These are phyloP conservation scores for Zaprionus lineosus DNA, from an alignment of 2,888 invertebrate species.

Conservation along the genomic window DNA sequence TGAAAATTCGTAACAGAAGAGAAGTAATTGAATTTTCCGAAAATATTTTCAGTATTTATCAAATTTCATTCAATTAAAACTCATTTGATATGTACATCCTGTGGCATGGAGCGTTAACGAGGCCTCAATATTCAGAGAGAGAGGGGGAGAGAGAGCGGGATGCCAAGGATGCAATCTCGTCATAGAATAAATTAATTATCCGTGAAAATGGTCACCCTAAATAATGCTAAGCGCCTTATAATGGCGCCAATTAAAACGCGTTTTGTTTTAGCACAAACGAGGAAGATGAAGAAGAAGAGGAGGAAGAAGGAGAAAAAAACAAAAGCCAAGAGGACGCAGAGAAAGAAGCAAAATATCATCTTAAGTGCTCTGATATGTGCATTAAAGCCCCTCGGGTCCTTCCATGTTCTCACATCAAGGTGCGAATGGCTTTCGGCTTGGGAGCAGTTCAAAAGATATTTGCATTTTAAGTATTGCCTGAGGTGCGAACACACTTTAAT, in stretches of 20 bases:
- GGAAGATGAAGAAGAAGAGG: too few species aligned
- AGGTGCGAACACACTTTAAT: slow-evolving; percentile 29
- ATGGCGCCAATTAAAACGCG: slow-evolving; percentile 70
- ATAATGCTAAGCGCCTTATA: slow-evolving; percentile 64
- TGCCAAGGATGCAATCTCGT: too few species aligned
- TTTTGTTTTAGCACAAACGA: too few species aligned
- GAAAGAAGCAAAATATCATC: slow-evolving; percentile 24
- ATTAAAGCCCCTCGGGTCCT: slow-evolving; percentile 4
- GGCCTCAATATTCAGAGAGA: too few species aligned
- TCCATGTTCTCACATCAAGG: slow-evolving; percentile 54
- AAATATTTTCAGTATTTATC: too few species aligned
- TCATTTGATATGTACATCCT: too few species aligned
- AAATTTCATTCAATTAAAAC: too few species aligned
- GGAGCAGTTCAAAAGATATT: slow-evolving; percentile 71
- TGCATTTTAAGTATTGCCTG: slow-evolving; percentile 54
- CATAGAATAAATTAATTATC: slow-evolving; percentile 22
- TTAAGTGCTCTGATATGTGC: slow-evolving; percentile 25
- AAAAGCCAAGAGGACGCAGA: slow-evolving; percentile 25
- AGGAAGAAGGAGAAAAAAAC: too few species aligned
- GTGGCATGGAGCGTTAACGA: too few species aligned
- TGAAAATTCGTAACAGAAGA: too few species aligned
- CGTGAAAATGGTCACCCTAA: slow-evolving; percentile 27
- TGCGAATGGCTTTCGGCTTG: slow-evolving; percentile 61
- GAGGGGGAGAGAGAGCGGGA: too few species aligned
- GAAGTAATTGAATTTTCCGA: too few species aligned